Evolutionary conservation across 2,888 invertebrate species (phyloP).

Genomic region (Yponomeuta plumbellus): DNA sequence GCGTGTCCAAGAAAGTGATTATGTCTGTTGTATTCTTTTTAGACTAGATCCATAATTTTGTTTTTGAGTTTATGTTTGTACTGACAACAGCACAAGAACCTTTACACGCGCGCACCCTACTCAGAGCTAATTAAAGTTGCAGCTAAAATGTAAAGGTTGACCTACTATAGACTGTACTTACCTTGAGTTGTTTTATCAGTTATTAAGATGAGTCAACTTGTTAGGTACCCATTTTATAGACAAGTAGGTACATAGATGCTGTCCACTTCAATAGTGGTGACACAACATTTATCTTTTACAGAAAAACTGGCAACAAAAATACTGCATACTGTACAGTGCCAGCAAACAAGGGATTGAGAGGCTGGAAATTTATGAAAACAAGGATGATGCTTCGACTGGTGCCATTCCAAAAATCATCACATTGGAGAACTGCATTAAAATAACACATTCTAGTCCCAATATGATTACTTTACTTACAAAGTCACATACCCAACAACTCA

Average conservation of each 20-base stretch:
- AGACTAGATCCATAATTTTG: too few relatives aligned
- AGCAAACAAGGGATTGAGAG: conserved; percentile 91
- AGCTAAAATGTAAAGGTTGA: neutral
- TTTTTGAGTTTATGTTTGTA: too few relatives aligned
- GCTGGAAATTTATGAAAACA: conserved; percentile 89
- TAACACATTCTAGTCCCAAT: conserved; percentile 79
- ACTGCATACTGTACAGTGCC: conserved; percentile 85
- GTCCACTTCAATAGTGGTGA: neutral
- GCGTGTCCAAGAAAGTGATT: neutral
- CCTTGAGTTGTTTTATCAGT: neutral
- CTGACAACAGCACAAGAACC: too few relatives aligned
- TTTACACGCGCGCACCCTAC: neutral
- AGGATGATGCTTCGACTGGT: conserved; percentile 80
- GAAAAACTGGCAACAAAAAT: conserved; percentile 91
- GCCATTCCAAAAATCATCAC: conserved; percentile 86
- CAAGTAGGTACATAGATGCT: neutral
- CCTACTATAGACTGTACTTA: neutral
- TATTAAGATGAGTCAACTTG: neutral
- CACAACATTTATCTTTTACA: conserved; percentile 40
- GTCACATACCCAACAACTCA: conserved; percentile 80
- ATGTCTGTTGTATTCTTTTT: too few relatives aligned
- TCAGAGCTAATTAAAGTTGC: neutral
- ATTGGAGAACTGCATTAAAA: conserved; percentile 91
- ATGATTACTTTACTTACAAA: conserved; percentile 85
- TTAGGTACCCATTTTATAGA: neutral